Evolutionary conservation across 2,797 vertebrate species (phyloP).

Genomic region (Gallinago solitaria): DNA sequence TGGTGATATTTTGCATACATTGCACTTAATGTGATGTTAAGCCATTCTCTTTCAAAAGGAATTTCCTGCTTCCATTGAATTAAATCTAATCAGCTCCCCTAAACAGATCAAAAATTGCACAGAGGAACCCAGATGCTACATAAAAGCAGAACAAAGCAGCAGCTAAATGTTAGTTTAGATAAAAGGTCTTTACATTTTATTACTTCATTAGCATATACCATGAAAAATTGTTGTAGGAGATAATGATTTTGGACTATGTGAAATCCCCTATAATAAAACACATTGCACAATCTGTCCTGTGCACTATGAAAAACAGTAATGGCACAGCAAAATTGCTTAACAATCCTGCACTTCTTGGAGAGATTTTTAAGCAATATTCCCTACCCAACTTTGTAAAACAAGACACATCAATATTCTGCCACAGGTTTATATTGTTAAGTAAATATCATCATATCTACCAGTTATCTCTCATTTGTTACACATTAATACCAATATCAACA

Average conservation of each 20-base stretch:
- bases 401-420: not conserved
- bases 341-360: not conserved
- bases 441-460: not conserved
- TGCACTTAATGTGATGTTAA: conserved; percentile 22
- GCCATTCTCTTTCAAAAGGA: conserved; percentile 23
- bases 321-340: conserved; percentile 39
- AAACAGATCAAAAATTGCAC: conserved; percentile 58
- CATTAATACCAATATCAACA: not conserved
- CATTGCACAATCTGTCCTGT: conserved; percentile 23
- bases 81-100: conserved; percentile 42
- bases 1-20: conserved; percentile 27
- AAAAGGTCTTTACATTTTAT: conserved; percentile 61
- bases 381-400: conserved; percentile 6
- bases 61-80: conserved; percentile 33
- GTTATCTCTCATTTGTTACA: not conserved
- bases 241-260: conserved; percentile 55
- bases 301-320: conserved; percentile 46
- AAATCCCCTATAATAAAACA: conserved; percentile 61
- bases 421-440: not conserved
- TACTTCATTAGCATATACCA: conserved; percentile 65
- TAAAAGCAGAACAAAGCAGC: conserved; percentile 44
- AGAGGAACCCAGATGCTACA: conserved; percentile 44
- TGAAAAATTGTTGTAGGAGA: conserved; percentile 50
- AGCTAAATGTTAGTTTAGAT: conserved; percentile 56
- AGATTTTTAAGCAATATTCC: not conserved